Conservation (phyloP, 2,113 vertebrate genomes). For the Cephalophus harveyi region DNA sequence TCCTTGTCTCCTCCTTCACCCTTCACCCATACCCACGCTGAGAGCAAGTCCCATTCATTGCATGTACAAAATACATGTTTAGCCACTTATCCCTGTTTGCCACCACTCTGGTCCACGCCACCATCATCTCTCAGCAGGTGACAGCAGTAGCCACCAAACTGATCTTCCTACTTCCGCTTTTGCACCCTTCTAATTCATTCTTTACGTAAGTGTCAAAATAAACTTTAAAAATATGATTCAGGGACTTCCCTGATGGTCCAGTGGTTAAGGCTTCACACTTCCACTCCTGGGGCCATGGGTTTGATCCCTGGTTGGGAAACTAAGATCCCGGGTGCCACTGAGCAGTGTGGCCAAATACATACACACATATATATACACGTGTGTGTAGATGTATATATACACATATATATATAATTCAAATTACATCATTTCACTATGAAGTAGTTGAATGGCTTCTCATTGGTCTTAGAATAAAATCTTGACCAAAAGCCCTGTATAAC, state of each 20-base stretch:
- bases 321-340: background rate
- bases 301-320: background rate
- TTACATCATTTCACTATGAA: background rate
- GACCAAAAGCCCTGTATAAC: background rate
- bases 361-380: background rate
- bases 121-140: background rate
- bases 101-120: background rate
- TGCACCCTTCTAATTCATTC: background rate
- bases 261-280: background rate
- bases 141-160: background rate
- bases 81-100: background rate
- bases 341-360: background rate
- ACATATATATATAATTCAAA: background rate
- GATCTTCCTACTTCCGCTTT: background rate
- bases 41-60: background rate
- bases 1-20: background rate
- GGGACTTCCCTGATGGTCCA: background rate
- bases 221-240: background rate
- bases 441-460: background rate
- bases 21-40: background rate
- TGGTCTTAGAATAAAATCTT: background rate
- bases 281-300: background rate
- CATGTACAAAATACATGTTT: background rate
- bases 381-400: fast-evolving
- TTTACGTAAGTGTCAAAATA: background rate